Base-by-base conservation (phyloP, 2,888 invertebrate genomes). In the Cephalotes varians region DNA sequence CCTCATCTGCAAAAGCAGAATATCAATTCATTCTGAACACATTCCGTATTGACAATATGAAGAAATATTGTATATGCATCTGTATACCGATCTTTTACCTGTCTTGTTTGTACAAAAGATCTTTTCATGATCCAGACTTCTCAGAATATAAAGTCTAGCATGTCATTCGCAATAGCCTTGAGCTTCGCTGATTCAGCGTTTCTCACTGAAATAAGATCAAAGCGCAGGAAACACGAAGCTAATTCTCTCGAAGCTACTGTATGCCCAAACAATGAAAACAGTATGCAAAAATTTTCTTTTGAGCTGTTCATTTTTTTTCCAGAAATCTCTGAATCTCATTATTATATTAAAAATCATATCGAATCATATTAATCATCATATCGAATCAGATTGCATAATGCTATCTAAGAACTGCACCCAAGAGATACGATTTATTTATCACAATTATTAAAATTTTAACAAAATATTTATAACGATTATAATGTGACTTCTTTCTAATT, bases 181-280 rank as follows among this genome's bases (percentile, higher is more conserved):
- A 47, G 71, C 34, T 58, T 71, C n/a, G 77, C 25, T 79, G 71
- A 71, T 79, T 71, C 77, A 71, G 44, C n/a, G 56, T 18, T 54
- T 58, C 40, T 69, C 18, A 15, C 72, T 15, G 73, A 82, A 87
- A 85, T 85, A 86, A 82, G 77, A 85, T 73, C 54, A 62, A 81
- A 83, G 69, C 51, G 9, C 54, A 73, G 76, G 76, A 76, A 56
- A 71, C 69, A 21, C 40, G 44, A 56, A 69, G 54, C 37, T 40
- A 28, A n/a, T 56, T 44, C 18, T 10, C 18, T 6, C 56, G 40
- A 56, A 74, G 21, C n/a, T 21, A 73, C 31, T 21, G 6, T 15
- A 47, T 7, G 49, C 9, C 3, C 40, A 69, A 12, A 25, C 44
- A 77, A 71, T 31, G 31, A 56, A 31, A 25, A 54, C 15, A 44